Evolutionary conservation across 2,888 invertebrate genomes (phyloP), one percentile per base, ranked within the genome.

Genomic region (Latrodectus hesperus): DNA sequence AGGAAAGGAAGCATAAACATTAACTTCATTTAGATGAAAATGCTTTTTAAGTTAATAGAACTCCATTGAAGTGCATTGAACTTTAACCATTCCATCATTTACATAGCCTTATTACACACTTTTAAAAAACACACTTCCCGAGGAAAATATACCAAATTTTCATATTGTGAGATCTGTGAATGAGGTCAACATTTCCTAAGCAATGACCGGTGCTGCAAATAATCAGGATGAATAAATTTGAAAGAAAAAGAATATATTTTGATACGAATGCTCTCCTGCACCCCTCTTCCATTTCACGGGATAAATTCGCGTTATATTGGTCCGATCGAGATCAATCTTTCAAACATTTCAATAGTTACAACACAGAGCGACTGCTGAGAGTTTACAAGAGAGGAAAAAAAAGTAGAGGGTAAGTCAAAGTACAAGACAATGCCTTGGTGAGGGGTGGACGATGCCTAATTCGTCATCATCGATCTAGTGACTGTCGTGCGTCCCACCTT

Each of bases 391-490:
- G 17, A 17, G 53, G 38, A 49, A 71, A 80, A 86, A 74, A 80
- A 75, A 86, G 75, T 80, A 51, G 60, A 72, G 51, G 71, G 68
- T 67, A 60, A 52, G 55, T n/a, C 65, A 71, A 49, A 17, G 53
- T 53, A 38, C 71, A 80, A 86, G 75, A 86, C 85, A 86, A 86
- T 86, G 26, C 49, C 12, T 71, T 10, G 55, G 73, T 72, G 49
- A 49, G 78, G 38, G 65, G 81, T 71, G 86, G 81, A 72, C 17
- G 55, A 55, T 51, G 9, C 53, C 60, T 87, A 87, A 87, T 87
- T 87, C 86, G 86, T 87, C 86, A 87, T 87, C 86, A 87, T 87
- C 86, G 72, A 87, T 87, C 86, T 72, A 76, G 65, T 60, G 86
- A 81, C 77, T 87, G 86, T 87, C 86, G 86, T 70, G 67, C 86